Conservation (phyloP, 2,888 invertebrate genomes). For the Penaeus monodon region DNA sequence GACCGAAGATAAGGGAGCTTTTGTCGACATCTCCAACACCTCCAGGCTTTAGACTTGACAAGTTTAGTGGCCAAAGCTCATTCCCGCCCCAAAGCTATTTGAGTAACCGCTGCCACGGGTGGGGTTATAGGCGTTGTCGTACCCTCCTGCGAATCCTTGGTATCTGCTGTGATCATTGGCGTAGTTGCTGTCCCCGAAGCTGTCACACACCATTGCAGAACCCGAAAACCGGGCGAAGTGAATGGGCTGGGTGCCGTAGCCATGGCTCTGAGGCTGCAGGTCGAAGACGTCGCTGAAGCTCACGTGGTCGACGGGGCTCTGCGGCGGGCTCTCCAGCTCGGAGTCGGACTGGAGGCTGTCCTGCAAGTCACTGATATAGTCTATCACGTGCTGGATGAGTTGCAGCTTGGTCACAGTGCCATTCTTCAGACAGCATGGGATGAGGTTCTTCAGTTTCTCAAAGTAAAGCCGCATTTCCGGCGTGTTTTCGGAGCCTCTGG, state of each 20-base stretch:
- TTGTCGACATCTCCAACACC: too few species aligned
- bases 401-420: conserved; percentile 32
- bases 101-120: too few species aligned
- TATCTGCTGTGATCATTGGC: neutral
- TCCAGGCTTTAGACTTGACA: too few species aligned
- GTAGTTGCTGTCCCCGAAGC: conserved; percentile 14
- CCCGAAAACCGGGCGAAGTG: neutral
- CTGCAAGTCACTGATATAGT: conserved; percentile 46
- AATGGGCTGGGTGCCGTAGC: neutral
- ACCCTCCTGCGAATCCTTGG: too few species aligned
- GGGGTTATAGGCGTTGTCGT: too few species aligned
- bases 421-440: conserved; percentile 38
- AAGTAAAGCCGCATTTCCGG: conserved; percentile 35
- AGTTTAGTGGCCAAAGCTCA: too few species aligned
- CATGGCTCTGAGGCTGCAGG: neutral
- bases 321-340: conserved; percentile 35
- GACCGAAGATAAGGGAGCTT: too few species aligned
- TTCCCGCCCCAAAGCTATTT: too few species aligned
- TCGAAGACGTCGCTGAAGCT: conserved; percentile 40
- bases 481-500: conserved; percentile 4
- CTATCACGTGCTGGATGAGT: conserved; percentile 49
- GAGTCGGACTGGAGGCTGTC: conserved; percentile 52
- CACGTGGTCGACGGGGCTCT: conserved; percentile 30
- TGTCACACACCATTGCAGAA: neutral
- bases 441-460: conserved; percentile 38